A percentile compares a stretch with the other conserved stretches of the same genome.
Evolutionary conservation across 2,888 invertebrate genomes (phyloP).

Genomic region (Tenthredo livida): DNA sequence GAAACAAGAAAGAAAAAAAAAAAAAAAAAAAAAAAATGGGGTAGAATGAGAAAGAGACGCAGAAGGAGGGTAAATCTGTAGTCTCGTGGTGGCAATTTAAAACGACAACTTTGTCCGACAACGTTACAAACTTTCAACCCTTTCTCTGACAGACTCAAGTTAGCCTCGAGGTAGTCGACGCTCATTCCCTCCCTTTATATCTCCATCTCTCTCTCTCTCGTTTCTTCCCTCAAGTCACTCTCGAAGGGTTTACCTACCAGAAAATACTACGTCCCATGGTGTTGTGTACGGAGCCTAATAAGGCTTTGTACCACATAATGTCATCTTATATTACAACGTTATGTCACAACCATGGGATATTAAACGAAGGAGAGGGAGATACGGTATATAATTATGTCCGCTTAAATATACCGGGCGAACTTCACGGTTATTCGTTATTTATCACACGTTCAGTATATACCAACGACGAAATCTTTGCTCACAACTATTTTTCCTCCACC

Average conservation of each 20-base stretch:
- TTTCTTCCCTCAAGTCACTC: conserved; percentile 15
- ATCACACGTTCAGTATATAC: background rate
- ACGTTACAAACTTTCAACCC: conserved; percentile 45
- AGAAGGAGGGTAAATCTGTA: conserved; percentile 32
- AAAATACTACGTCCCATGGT: background rate
- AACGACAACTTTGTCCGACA: conserved; percentile 50
- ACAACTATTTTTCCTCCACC: background rate
- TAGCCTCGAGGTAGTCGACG: conserved; percentile 39
- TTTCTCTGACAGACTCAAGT: conserved; percentile 43
- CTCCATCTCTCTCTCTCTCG: conserved; percentile 14
- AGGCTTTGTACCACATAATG: conserved; percentile 37
- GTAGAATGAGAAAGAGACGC: background rate
- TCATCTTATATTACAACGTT: conserved; percentile 17
- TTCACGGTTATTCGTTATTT: background rate
- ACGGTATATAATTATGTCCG: conserved; percentile 19
- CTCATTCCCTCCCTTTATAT: conserved; percentile 38
- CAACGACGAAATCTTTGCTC: background rate
- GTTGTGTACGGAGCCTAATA: conserved; percentile 31
- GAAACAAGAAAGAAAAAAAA: background rate
- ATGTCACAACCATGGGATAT: conserved; percentile 1
- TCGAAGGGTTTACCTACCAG: background rate
- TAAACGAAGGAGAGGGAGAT: background rate
- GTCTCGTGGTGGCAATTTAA: conserved; percentile 51
- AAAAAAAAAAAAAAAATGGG: background rate
- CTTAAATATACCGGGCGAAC: background rate